phyloP scores from a whole-genome alignment of 2,888 invertebrate genomes.

The Drosophila melanosoma region DNA sequence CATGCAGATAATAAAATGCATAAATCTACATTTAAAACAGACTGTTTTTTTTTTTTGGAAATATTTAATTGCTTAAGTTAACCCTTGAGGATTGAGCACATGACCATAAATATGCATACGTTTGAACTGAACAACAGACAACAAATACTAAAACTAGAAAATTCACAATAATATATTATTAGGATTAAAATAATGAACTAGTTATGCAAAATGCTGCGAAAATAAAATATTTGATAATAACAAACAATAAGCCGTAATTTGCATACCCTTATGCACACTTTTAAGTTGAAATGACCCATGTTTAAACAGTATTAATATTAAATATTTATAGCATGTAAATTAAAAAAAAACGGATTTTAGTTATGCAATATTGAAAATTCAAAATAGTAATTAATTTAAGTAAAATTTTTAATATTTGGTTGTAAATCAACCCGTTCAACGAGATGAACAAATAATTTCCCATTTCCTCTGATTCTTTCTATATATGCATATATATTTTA shows the following conservation, averaged over 20 bases:
- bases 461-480: background rate
- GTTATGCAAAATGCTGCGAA: conserved; percentile 10
- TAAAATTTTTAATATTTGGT: background rate
- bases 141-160: conserved; percentile 15
- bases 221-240: background rate
- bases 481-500: too few relatives aligned
- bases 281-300: background rate
- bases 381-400: background rate
- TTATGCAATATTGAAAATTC: background rate
- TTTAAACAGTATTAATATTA: background rate
- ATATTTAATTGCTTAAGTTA: conserved; percentile 26
- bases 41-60: background rate
- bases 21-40: conserved; percentile 23
- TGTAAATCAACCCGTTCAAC: background rate
- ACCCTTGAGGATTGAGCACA: background rate
- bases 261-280: background rate
- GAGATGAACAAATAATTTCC: background rate
- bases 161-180: conserved; percentile 7
- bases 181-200: background rate
- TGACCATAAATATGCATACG: background rate
- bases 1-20: conserved; percentile 34
- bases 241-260: background rate
- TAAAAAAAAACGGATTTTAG: background rate
- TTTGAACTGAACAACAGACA: background rate
- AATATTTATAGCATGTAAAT: background rate